Evolutionary conservation across 1,140 invertebrate genomes (phyloP).

Genomic region (Drosophila pachea): DNA sequence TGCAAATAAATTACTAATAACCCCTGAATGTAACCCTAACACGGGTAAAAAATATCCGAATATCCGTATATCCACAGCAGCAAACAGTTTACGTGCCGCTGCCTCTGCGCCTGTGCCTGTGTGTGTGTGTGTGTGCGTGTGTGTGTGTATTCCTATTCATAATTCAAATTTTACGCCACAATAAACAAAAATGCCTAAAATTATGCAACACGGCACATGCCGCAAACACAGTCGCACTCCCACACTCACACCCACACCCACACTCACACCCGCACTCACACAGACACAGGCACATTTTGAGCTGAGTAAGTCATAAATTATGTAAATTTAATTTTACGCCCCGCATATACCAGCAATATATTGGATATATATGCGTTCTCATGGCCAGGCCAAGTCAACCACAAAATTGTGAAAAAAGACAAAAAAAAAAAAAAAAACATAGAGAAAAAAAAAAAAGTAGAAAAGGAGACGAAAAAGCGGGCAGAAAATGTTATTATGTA

Average conservation of each 20-base stretch:
- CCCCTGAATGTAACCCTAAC: slow-evolving; percentile 73
- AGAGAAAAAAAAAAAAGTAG: slow-evolving; percentile 9
- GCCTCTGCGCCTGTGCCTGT: not conserved
- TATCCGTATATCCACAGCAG: slow-evolving; percentile 17
- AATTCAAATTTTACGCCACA: slow-evolving; percentile 76
- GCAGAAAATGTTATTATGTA: slow-evolving; percentile 64
- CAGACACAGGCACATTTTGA: slow-evolving; percentile 49
- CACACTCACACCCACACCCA: not conserved
- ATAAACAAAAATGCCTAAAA: slow-evolving; percentile 77
- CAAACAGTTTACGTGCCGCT: slow-evolving; percentile 42
- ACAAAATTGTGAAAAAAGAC: slow-evolving; percentile 61
- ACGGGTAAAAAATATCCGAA: slow-evolving; percentile 47
- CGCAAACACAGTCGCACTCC: slow-evolving; percentile 23
- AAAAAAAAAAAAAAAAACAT: slow-evolving; percentile 16
- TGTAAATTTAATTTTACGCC: slow-evolving; percentile 77
- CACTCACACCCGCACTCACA: slow-evolving; percentile 3
- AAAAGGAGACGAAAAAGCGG: slow-evolving; percentile 5
- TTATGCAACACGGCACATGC: slow-evolving; percentile 73
- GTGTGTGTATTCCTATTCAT: slow-evolving; percentile 59
- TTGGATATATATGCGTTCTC: slow-evolving; percentile 19
- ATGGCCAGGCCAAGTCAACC: slow-evolving; percentile 56
- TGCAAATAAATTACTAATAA: slow-evolving; percentile 77
- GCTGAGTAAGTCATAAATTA: slow-evolving; percentile 78
- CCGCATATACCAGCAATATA: slow-evolving; percentile 44
- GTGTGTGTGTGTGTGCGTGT: not conserved